These are phyloP conservation scores for human DNA, from an alignment of 2,113 vertebrate genomes.

Conservation along the genomic window GRCh38 chr7:95392501-95393000, in stretches of 20 bases:
- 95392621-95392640: neutral
- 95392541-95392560: neutral
- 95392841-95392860: neutral
- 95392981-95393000: neutral
- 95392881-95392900: neutral
- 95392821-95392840: neutral
- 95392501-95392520: neutral
- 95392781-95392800: neutral
- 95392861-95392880: neutral
- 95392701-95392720: neutral
- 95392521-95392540: neutral
- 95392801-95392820: too few relatives aligned
- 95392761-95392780: neutral
- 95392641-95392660: neutral
- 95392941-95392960: neutral
- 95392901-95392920: neutral
- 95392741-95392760: neutral
- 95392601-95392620: neutral
- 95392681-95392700: neutral
- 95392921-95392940: neutral
- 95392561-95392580: neutral
- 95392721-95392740: neutral
- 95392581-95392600: neutral
- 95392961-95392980: neutral
- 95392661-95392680: neutral